Conservation (phyloP, 2,797 vertebrate species). For the Lacerta viridis region DNA sequence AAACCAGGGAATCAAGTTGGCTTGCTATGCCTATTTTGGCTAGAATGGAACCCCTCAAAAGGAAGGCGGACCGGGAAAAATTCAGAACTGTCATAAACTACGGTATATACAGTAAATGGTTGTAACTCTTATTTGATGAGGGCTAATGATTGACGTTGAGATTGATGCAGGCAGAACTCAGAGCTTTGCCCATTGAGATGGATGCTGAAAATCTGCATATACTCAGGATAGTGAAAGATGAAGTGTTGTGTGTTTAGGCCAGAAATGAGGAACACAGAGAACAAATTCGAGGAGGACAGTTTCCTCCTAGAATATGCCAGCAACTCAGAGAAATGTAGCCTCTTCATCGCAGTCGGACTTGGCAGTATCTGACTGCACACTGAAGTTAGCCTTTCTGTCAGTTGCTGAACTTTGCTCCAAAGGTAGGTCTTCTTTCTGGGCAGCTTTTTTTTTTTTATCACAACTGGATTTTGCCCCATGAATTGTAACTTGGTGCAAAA, state of each 20-base stretch:
- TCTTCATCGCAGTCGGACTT: not conserved
- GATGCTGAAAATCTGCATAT: no score
- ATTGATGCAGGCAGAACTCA: not conserved
- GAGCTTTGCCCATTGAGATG: not conserved
- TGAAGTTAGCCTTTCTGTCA: not conserved
- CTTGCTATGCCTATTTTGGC: not conserved
- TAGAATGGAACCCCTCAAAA: not conserved
- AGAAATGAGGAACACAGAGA: not conserved
- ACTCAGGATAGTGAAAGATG: no score
- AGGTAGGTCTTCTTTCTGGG: not conserved
- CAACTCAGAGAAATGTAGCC: not conserved
- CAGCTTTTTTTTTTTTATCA: not conserved
- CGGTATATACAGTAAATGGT: not conserved
- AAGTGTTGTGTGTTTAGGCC: not conserved
- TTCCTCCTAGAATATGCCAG: not conserved
- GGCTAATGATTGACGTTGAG: no score
- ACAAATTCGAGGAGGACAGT: not conserved
- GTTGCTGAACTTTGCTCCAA: slow-evolving; percentile 10
- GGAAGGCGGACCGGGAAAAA: not conserved
- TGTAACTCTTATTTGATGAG: no score
- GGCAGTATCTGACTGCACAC: not conserved
- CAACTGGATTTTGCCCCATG: not conserved
- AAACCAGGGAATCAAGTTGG: not conserved
- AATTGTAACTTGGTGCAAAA: not conserved
- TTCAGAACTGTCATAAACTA: not conserved